A percentile compares a stretch with the other conserved stretches of the same genome.
Evolutionary conservation across 1,140 invertebrate genomes (phyloP).

Genomic region (Tetragonula clypearis): DNA sequence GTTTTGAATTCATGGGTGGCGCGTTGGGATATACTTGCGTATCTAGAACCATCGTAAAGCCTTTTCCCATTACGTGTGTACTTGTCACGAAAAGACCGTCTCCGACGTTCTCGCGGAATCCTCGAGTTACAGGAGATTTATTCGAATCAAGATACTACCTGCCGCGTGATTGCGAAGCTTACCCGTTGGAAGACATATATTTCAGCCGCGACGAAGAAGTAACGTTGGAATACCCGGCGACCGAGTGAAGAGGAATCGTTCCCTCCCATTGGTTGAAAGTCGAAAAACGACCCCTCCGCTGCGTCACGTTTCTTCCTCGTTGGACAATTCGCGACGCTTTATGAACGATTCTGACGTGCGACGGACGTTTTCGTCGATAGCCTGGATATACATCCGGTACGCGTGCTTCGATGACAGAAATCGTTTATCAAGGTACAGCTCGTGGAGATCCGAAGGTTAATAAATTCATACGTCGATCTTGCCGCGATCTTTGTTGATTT

Average conservation of each 20-base stretch:
- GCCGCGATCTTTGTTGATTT: not conserved
- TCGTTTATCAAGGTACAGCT: not conserved
- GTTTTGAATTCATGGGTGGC: constrained; percentile 64
- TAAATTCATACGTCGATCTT: too few species aligned
- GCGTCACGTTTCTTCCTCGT: constrained; percentile 3
- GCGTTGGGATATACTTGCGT: constrained; percentile 41
- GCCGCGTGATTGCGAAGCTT: constrained; percentile 64
- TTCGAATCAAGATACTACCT: constrained; percentile 70
- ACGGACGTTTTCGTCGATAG: constrained; percentile 9
- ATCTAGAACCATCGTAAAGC: constrained; percentile 53
- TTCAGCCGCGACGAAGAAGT: constrained; percentile 64
- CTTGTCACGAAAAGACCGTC: constrained; percentile 61
- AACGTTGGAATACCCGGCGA: constrained; percentile 50
- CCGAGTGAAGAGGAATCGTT: constrained; percentile 26
- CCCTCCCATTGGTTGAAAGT: not conserved
- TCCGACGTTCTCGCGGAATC: constrained; percentile 41
- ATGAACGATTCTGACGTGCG: constrained; percentile 26
- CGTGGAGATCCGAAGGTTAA: not conserved
- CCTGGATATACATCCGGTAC: not conserved
- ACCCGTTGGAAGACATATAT: constrained; percentile 65
- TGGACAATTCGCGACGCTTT: constrained; percentile 29
- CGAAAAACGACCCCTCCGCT: constrained; percentile 38
- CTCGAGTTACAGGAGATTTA: constrained; percentile 71
- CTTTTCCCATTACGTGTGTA: constrained; percentile 64
- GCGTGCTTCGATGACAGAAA: not conserved